Base-by-base conservation (phyloP, 2,888 invertebrate genomes). In the Stenolophus ochropezus region DNA sequence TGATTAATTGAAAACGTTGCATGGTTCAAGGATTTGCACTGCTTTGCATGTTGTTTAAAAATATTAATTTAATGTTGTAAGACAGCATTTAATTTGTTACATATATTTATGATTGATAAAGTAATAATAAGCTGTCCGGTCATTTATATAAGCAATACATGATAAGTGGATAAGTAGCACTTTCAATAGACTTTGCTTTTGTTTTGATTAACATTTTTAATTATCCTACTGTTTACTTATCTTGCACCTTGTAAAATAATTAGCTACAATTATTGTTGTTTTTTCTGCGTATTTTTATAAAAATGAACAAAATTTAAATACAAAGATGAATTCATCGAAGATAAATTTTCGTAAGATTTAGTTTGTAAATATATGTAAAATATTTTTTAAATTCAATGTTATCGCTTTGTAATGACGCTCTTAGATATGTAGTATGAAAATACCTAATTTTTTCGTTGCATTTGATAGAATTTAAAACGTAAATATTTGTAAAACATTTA, bases 21-120 rank as follows among this genome's bases (percentile, higher is more conserved):
- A 69, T 69, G 18, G 14, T 18, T 11, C 21, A 20, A 21, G 33
- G 0, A 23, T 61, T 69, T n/a, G 2, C 65, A 69, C 27, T 27
- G 65, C 8, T 69, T 69, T 33, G 65, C 65, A 20, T 69, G 65
- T 69, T 27, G 27, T 18, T 33, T 42, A 33, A 33, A 69, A 18
- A 18, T 33, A 33, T 11, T 33, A 33, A 33, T 69, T 69, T 33
- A 20, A 6, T 58, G 6, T 23, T 33, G 4, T 69, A 27, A 33
- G 33, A 69, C 65, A 16, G 5, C 65, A 69, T 69, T 69, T 33
- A 69, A 33, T 33, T 69, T 18, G 27, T 8, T 5, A 69, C 6
- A 3, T 3, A 61, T 25, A 23, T 61, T 23, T 25, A 25, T 11
- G 6, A n/a, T 14, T 69, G 65, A 69, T 33, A 69, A 16, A 16